Conservation (phyloP, 2,113 vertebrate genomes). For the Peucedramus taeniatus region DNA sequence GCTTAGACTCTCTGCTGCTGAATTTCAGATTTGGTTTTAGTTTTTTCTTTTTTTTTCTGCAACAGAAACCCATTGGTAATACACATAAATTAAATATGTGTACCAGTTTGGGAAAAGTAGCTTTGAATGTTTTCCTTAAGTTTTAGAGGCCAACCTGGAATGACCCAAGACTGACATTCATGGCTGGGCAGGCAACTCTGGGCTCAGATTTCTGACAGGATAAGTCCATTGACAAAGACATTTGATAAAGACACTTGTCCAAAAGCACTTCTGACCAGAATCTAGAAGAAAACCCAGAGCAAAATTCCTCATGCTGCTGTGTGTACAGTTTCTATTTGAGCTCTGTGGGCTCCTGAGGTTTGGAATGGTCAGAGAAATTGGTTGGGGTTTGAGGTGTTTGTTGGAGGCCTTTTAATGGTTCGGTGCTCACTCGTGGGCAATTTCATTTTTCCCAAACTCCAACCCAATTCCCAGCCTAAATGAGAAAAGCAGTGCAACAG, state of each 20-base stretch:
- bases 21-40: background rate
- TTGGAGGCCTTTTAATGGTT: constrained; percentile 16
- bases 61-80: background rate
- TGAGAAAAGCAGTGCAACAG: constrained; percentile 40
- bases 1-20: background rate
- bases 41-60: background rate
- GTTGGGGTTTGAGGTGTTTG: background rate
- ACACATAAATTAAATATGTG: background rate
- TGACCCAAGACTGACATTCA: background rate
- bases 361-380: background rate
- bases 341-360: background rate
- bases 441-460: constrained; percentile 14
- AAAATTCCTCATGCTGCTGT: background rate
- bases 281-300: background rate
- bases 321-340: background rate
- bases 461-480: constrained; percentile 23
- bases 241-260: background rate
- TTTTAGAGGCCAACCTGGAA: background rate
- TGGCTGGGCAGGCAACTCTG: background rate
- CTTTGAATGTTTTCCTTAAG: background rate
- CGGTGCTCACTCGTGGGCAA: background rate
- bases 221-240: background rate
- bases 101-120: background rate
- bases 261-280: background rate
- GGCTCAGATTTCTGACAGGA: background rate